A percentile compares a stretch with the other conserved stretches of the same genome.
Conservation (phyloP, 2,888 invertebrate genomes). For the Drosophila anceps region DNA sequence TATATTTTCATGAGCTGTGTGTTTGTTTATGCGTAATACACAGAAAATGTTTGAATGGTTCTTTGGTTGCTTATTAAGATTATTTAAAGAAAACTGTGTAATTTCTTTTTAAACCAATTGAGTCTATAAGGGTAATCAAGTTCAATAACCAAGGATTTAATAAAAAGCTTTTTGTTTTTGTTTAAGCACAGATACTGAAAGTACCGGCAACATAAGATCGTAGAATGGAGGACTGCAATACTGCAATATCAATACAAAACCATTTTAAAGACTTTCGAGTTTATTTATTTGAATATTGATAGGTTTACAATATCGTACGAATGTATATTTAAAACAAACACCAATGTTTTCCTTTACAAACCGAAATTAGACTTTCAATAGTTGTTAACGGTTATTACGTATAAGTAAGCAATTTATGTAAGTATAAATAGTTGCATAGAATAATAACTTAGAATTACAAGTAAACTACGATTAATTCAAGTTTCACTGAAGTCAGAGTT, state of each 20-base stretch:
- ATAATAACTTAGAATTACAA: constrained; percentile 35
- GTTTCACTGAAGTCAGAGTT: constrained; percentile 55
- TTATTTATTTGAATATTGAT: constrained; percentile 57
- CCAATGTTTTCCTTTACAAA: constrained; percentile 66
- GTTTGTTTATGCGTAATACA: not conserved
- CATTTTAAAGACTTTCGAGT: constrained; percentile 24
- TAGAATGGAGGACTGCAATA: not conserved
- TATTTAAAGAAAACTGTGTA: not conserved
- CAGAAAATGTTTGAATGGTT: not conserved
- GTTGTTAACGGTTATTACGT: constrained; percentile 33
- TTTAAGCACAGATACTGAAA: no score
- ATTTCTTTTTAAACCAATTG: no score
- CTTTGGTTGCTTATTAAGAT: not conserved
- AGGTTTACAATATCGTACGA: constrained; percentile 42
- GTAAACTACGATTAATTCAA: constrained; percentile 61
- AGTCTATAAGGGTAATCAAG: not conserved
- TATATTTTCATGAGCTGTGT: not conserved
- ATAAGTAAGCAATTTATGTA: constrained; percentile 39
- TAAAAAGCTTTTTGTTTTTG: not conserved
- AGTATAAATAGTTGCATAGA: constrained; percentile 52
- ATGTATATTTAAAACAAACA: constrained; percentile 71
- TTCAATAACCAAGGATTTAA: not conserved
- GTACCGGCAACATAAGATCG: no score
- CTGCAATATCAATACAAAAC: not conserved
- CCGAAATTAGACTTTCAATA: constrained; percentile 33